Conservation (phyloP, 2,888 invertebrate genomes). For the Erebia ligea region DNA sequence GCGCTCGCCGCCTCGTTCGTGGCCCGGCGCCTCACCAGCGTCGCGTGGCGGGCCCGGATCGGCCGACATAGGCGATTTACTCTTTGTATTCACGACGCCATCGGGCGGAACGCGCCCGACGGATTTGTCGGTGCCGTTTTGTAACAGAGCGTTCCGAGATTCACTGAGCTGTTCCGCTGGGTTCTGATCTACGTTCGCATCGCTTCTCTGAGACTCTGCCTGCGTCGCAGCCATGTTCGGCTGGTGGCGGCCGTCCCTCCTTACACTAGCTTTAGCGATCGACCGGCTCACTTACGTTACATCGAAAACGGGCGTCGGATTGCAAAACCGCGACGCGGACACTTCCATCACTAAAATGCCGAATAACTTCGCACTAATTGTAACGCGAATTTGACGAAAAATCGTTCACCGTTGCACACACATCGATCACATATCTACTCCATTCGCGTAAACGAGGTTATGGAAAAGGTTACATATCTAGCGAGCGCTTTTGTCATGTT, state of each 20-base stretch:
- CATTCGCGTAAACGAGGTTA: constrained; percentile 91
- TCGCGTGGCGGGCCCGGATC: constrained; percentile 89
- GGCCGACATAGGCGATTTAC: constrained; percentile 86
- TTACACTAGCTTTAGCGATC: constrained; percentile 85
- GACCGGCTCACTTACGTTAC: constrained; percentile 83
- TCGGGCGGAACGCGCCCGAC: constrained; percentile 85
- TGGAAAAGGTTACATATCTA: constrained; percentile 88
- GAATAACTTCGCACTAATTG: constrained; percentile 71
- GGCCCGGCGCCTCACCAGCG: constrained; percentile 85
- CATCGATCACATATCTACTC: constrained; percentile 90
- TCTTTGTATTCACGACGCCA: constrained; percentile 86
- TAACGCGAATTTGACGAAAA: constrained; percentile 80
- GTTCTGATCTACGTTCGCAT: constrained; percentile 87
- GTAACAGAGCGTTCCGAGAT: constrained; percentile 87
- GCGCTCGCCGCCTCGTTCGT: constrained; percentile 77
- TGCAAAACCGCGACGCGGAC: constrained; percentile 80
- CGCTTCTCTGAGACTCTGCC: constrained; percentile 92
- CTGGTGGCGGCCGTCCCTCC: constrained; percentile 81
- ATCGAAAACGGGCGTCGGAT: constrained; percentile 82
- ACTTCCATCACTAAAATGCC: constrained; percentile 81
- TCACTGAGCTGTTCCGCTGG: constrained; percentile 86
- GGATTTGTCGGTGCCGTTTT: constrained; percentile 91
- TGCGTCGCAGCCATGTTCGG: constrained; percentile 93
- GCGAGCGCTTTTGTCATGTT: constrained; percentile 82
- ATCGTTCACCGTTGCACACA: constrained; percentile 88